Base-by-base conservation (phyloP, 2,113 vertebrate genomes). In the Copsychus sechellarum region DNA sequence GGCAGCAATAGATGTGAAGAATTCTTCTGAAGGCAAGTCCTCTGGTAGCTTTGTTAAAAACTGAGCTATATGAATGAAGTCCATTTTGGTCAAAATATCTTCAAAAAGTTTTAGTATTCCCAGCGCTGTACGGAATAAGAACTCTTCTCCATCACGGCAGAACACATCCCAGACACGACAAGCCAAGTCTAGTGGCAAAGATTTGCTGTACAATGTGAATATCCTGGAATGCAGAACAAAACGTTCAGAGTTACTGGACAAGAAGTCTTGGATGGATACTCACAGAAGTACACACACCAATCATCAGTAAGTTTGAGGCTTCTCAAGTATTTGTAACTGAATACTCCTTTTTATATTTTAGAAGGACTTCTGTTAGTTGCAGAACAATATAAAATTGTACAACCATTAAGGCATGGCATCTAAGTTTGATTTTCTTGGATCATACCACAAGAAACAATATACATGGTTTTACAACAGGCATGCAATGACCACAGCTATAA, bases 161-260 rank as follows among this genome's bases (percentile, higher is more conserved):
- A 99, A 99, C 66, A 99, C 99, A 21, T 99, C 99, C 99, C 99
- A 99, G 47, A 99, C 98, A 22, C 99, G 99, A 60, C 99, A 99
- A 0, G 99, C 99, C 97, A 99, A 95, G 97, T 99, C 99, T 48
- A 99, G 95, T 2, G 99, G 99, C 88, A 99, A 95, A 2, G 99
- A 99, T 96, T 99, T 99, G 61, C 99, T 99, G 95, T 99, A 99
- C 88, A 99, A 92, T 2, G 99, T 99, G 91, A 99, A 99, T 97
- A 99, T 99, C 99, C 99, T 99, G 95, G 54, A 95, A 57, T 61
- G 50, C 12, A 81, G 12, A 81, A 36, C 1, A 19, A 54, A 26
- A 21, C 40, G 26, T 57, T 62, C 10, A 70, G 54, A 82, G 36
- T 48, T 45, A 58, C 6, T 15, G 29, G 21, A 57, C 5, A 40